Percentiles rank a stretch among this genome's conserved stretches.
phyloP scores from a whole-genome alignment of 2,797 vertebrate species.

The Dryobates pubescens region DNA sequence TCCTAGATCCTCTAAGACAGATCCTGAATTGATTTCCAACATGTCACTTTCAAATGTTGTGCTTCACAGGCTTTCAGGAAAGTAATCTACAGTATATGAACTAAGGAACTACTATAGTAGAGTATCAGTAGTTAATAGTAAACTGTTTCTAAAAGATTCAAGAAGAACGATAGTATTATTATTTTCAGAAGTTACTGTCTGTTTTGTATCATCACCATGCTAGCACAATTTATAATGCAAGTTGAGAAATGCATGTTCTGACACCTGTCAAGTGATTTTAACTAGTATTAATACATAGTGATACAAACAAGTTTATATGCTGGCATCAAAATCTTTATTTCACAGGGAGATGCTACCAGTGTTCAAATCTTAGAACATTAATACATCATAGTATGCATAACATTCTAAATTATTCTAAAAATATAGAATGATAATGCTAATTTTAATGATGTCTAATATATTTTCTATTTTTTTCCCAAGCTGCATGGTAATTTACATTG shows the following conservation, averaged over 20 bases:
- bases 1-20: not conserved
- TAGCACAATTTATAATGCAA: not conserved
- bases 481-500: not conserved
- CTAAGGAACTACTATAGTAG: not conserved
- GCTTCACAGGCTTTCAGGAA: not conserved
- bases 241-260: not conserved
- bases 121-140: not conserved
- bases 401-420: not conserved
- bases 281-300: not conserved
- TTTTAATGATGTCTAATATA: not conserved
- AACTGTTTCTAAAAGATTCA: not conserved
- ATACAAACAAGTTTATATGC: not conserved
- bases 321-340: not conserved
- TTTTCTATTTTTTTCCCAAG: not conserved
- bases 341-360: not conserved
- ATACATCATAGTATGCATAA: not conserved
- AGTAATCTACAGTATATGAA: not conserved
- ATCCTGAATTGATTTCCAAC: not conserved
- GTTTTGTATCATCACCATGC: not conserved
- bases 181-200: not conserved
- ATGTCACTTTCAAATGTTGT: not conserved
- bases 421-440: not conserved
- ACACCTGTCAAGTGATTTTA: not conserved
- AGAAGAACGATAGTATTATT: not conserved
- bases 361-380: not conserved